A percentile compares a stretch with the other conserved stretches of the same genome.
Conservation (phyloP, 2,888 invertebrate genomes). For the Euzophera pinguis region DNA sequence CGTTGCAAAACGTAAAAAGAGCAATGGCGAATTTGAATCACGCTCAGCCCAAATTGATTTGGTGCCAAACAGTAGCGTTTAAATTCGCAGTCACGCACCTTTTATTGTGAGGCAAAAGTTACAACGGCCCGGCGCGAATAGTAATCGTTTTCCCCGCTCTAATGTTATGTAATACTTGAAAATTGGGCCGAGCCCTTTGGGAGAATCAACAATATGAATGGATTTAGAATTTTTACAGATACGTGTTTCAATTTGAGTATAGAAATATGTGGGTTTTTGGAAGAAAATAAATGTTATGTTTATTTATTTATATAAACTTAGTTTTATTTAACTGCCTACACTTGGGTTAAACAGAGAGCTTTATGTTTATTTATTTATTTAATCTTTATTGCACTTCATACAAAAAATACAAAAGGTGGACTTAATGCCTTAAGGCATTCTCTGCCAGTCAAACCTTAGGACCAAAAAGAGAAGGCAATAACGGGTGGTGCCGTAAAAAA, state of each 20-base stretch:
- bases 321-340: no score
- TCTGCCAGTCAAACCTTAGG: no score
- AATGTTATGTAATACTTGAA: conserved; percentile 57
- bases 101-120: conserved; percentile 72
- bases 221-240: conserved; percentile 17
- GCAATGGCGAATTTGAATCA: conserved; percentile 55
- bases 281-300: no score
- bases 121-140: conserved; percentile 48
- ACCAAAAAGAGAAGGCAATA: no score
- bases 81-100: conserved; percentile 60
- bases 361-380: no score
- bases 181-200: conserved; percentile 33
- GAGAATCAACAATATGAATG: conserved; percentile 8
- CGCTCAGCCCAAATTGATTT: conserved; percentile 64
- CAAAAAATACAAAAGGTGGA: no score
- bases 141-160: conserved; percentile 47
- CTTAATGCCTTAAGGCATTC: no score
- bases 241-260: conserved; percentile 1
- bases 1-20: conserved; percentile 20
- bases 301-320: no score
- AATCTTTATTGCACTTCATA: no score
- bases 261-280: no score
- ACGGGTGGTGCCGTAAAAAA: no score
- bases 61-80: conserved; percentile 60
- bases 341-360: no score